phyloP scores from a whole-genome alignment of 1,140 invertebrate genomes.

The Scylla paramamosain region DNA sequence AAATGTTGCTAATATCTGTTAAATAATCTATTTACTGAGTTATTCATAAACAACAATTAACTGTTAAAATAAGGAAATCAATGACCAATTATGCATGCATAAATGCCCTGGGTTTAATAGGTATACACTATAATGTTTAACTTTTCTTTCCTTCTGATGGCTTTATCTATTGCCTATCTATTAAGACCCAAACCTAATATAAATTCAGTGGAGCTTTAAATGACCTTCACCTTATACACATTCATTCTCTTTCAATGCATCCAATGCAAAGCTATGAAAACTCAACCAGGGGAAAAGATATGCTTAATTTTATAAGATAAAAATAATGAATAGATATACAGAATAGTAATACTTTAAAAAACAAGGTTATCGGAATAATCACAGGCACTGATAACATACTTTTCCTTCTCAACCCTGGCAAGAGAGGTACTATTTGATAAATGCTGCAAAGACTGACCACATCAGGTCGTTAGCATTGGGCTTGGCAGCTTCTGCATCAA shows the following conservation, averaged over 20 bases:
- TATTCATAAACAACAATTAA: not conserved
- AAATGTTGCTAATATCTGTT: not conserved
- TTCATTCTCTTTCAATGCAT: not conserved
- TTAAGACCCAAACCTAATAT: not conserved
- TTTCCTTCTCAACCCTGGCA: conserved; percentile 24
- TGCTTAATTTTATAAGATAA: conserved; percentile 14
- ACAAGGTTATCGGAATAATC: conserved; percentile 56
- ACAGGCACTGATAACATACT: conserved; percentile 62
- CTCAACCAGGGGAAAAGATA: not conserved
- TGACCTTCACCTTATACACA: conserved; percentile 38
- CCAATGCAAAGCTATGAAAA: not conserved
- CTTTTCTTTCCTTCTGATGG: too few species aligned
- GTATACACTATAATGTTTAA: not conserved
- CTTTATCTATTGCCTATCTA: not conserved
- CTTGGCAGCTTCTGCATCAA: conserved; percentile 95
- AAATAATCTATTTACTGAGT: not conserved
- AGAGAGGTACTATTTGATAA: conserved; percentile 90
- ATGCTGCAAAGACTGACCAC: conserved; percentile 99
- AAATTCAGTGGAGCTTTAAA: not conserved
- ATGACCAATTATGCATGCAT: not conserved
- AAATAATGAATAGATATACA: conserved; percentile 25
- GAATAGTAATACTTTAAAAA: conserved; percentile 11
- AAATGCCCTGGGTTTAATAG: conserved; percentile 22
- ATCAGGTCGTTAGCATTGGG: conserved; percentile 94
- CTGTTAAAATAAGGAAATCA: not conserved